Evolutionary conservation across 2,888 invertebrate species (phyloP).

Genomic region (Noctua comes): DNA sequence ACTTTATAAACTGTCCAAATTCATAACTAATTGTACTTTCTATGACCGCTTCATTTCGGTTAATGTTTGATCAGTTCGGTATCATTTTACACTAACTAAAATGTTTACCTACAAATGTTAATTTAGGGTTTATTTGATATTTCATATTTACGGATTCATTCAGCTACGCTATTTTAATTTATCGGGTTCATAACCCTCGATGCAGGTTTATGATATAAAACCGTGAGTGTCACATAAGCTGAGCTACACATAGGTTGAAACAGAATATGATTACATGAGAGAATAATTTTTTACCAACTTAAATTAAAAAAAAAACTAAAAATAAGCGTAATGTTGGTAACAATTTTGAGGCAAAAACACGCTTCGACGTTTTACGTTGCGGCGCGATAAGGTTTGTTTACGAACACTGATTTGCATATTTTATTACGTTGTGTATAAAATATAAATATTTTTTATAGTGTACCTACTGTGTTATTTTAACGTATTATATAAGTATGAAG

Average conservation of each 20-base stretch:
- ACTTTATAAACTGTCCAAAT: neutral
- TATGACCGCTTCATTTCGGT: neutral
- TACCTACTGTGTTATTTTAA: neutral
- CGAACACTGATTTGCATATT: constrained; percentile 35
- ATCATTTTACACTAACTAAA: constrained; percentile 10
- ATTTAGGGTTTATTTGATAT: constrained; percentile 22
- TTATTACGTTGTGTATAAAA: constrained; percentile 18
- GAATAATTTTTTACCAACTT: neutral
- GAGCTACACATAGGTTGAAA: constrained; percentile 7
- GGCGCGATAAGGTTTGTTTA: constrained; percentile 40
- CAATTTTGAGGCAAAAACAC: constrained; percentile 33
- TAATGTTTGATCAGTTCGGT: constrained; percentile 2
- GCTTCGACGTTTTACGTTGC: constrained; percentile 38
- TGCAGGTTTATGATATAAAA: neutral
- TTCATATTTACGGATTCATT: constrained; percentile 20
- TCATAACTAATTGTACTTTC: neutral
- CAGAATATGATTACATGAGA: neutral
- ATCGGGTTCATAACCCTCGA: neutral
- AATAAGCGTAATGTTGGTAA: constrained; percentile 11
- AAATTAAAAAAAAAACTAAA: neutral
- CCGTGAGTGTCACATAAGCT: neutral
- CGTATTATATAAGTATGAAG: neutral
- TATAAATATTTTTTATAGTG: neutral
- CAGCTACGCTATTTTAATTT: constrained; percentile 1
- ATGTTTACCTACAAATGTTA: constrained; percentile 9